phyloP scores from a whole-genome alignment of 2,888 invertebrate genomes.

The Noctua pronuba region DNA sequence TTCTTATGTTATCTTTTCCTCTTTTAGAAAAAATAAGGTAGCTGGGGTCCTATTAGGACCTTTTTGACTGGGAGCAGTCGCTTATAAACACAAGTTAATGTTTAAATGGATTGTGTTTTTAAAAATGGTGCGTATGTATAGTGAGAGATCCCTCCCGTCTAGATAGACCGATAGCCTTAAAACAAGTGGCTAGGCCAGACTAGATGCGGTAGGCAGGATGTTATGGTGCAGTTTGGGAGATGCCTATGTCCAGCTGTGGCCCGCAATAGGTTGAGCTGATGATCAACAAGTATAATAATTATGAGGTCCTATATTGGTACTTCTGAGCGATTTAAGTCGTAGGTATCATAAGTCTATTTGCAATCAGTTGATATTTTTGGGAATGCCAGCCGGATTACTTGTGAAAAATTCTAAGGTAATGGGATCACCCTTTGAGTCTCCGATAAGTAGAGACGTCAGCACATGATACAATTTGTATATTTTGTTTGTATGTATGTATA shows the following conservation, averaged over 20 bases:
- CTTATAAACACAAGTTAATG: neutral
- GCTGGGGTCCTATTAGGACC: neutral
- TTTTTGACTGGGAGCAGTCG: neutral
- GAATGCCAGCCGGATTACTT: neutral
- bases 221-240: neutral
- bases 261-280: neutral
- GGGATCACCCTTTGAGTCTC: neutral
- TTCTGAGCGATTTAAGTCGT: neutral
- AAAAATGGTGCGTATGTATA: neutral
- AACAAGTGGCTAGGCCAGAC: neutral
- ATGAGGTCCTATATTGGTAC: neutral
- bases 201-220: neutral
- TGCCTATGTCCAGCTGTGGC: neutral
- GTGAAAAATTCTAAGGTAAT: neutral
- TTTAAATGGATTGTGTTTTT: neutral
- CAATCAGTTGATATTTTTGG: neutral
- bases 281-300: neutral
- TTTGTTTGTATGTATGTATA: no score
- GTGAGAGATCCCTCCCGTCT: neutral
- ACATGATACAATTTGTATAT: no score
- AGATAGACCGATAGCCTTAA: neutral
- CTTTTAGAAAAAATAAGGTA: slow-evolving; percentile 7
- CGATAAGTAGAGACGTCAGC: no score
- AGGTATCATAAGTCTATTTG: neutral
- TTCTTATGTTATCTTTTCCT: slow-evolving; percentile 3